Evolutionary conservation across 1,140 invertebrate genomes (phyloP).

Genomic region (Colletes latitarsis): DNA sequence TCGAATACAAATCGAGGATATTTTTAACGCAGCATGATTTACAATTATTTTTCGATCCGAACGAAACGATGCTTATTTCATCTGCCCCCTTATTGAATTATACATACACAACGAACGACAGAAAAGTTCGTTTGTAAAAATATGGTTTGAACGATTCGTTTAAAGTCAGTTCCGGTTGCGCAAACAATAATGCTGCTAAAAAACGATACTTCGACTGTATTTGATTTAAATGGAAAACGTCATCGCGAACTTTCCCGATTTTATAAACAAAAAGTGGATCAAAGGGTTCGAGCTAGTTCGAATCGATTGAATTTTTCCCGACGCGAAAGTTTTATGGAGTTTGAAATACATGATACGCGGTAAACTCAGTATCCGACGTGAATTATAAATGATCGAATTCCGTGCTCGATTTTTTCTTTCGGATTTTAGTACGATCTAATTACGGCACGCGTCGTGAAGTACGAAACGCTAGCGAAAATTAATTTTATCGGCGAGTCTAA

Average conservation of each 20-base stretch:
- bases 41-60: background rate
- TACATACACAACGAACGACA: background rate
- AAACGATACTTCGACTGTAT: background rate
- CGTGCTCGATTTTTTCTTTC: background rate
- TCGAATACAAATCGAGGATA: background rate
- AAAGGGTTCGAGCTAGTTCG: background rate
- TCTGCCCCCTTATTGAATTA: too few species aligned
- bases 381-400: background rate
- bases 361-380: too few species aligned
- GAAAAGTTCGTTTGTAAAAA: background rate
- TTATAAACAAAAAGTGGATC: background rate
- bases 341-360: background rate
- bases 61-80: background rate
- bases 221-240: background rate
- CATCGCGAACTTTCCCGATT: background rate
- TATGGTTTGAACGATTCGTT: background rate
- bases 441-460: background rate
- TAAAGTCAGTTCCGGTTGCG: background rate
- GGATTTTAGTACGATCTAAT: background rate
- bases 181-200: background rate
- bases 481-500: too few species aligned
- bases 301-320: slow-evolving; percentile 15
- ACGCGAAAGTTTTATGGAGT: slow-evolving; percentile 11
- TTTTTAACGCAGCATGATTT: background rate
- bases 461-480: background rate